Evolutionary conservation across 1,140 invertebrate species (phyloP).

Genomic region (Lasioglossum baleicum): DNA sequence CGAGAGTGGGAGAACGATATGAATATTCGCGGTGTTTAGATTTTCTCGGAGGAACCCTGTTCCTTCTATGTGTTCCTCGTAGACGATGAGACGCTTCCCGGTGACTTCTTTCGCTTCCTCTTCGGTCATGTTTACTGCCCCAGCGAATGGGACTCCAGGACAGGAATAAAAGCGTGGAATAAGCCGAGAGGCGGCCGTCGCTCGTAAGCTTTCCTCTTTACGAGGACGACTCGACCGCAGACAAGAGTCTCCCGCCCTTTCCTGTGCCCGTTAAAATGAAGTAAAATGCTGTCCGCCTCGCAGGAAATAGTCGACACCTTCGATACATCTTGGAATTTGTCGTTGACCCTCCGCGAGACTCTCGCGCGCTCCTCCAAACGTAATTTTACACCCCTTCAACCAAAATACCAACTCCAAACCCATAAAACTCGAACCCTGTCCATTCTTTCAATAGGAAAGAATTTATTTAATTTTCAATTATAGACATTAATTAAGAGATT

Average conservation of each 20-base stretch:
- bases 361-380: not conserved
- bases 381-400: too few relatives aligned
- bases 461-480: too few relatives aligned
- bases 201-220: conserved; percentile 80
- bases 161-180: conserved; percentile 73
- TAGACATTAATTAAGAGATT: not conserved
- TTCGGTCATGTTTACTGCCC: conserved; percentile 68
- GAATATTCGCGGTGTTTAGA: too few relatives aligned
- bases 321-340: conserved; percentile 25
- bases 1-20: too few relatives aligned
- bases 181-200: conserved; percentile 69
- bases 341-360: not conserved
- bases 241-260: conserved; percentile 69
- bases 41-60: not conserved
- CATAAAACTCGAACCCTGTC: too few relatives aligned
- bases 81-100: conserved; percentile 23
- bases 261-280: conserved; percentile 57
- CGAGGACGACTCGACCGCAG: conserved; percentile 79
- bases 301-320: conserved; percentile 59
- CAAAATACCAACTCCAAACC: too few relatives aligned
- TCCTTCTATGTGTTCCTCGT: conserved; percentile 2
- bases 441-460: too few relatives aligned
- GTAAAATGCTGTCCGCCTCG: conserved; percentile 55
- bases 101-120: conserved; percentile 36
- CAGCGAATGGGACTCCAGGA: conserved; percentile 63